A percentile compares a stretch with the other conserved stretches of the same genome.
Evolutionary conservation across 2,888 invertebrate genomes (phyloP).

Genomic region (Eristalis arbustorum): DNA sequence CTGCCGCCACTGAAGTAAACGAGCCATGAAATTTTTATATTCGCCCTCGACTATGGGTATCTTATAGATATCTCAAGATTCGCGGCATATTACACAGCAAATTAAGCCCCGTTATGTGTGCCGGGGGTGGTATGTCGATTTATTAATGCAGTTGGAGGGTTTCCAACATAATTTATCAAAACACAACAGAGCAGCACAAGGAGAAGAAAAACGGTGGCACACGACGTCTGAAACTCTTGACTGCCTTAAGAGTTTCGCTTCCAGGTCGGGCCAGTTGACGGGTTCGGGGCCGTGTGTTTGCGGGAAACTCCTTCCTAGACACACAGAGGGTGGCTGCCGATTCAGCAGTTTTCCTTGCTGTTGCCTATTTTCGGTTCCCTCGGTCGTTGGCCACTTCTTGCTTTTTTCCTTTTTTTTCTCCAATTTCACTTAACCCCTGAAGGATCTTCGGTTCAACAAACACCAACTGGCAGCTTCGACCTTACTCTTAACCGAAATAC

Average conservation of each 20-base stretch:
- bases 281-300: neutral
- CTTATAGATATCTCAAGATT: slow-evolving; percentile 55
- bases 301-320: neutral
- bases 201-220: neutral
- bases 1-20: slow-evolving; percentile 46
- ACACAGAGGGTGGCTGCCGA: neutral
- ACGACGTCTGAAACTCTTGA: slow-evolving; percentile 35
- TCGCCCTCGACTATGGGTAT: slow-evolving; percentile 18
- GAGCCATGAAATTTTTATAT: slow-evolving; percentile 68
- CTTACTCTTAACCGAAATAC: slow-evolving; percentile 63
- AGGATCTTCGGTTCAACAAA: slow-evolving; percentile 65
- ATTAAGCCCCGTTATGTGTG: slow-evolving; percentile 62
- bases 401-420: slow-evolving; percentile 38
- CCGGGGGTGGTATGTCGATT: slow-evolving; percentile 52
- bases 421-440: slow-evolving; percentile 66
- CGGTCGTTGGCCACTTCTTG: neutral
- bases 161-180: slow-evolving; percentile 55
- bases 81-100: slow-evolving; percentile 62
- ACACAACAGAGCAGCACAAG: neutral
- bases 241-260: slow-evolving; percentile 31
- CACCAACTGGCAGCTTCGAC: slow-evolving; percentile 64
- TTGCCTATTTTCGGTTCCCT: slow-evolving; percentile 11
- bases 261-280: neutral
- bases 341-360: slow-evolving; percentile 54
- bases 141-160: slow-evolving; percentile 64